Evolutionary conservation across 2,797 vertebrate species (phyloP).

Genomic region (Heterohyrax brucei): DNA sequence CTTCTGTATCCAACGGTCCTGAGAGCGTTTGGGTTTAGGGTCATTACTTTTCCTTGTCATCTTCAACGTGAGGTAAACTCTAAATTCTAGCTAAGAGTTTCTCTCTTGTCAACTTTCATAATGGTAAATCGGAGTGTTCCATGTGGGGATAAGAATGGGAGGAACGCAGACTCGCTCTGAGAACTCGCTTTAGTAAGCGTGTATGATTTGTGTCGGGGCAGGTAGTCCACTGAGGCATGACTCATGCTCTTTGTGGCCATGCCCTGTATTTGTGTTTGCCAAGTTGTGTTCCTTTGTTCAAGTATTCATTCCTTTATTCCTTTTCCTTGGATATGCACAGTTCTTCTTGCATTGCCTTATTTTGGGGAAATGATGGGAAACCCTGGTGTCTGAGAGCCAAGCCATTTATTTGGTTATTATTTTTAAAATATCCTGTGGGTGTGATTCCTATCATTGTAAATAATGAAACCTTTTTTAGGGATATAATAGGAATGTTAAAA

Average conservation of each 20-base stretch:
- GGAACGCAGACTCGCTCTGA: not conserved
- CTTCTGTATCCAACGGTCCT: not conserved
- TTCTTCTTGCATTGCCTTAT: not conserved
- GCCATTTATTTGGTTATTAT: not conserved
- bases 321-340: not conserved
- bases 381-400: not conserved
- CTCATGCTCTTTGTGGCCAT: not conserved
- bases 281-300: not conserved
- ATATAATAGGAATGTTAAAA: constrained; percentile 9
- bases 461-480: constrained; percentile 35
- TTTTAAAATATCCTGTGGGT: not conserved
- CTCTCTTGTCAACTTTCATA: not conserved
- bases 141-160: not conserved
- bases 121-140: constrained; percentile 23
- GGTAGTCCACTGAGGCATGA: not conserved
- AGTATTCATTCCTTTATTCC: not conserved
- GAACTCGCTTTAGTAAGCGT: not conserved
- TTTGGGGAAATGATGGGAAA: not conserved
- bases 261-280: not conserved
- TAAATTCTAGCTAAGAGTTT: not conserved
- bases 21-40: not conserved
- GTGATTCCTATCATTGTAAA: constrained; percentile 2
- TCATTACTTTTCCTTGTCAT: not conserved
- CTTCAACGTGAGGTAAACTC: not conserved
- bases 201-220: not conserved